These are phyloP conservation scores for Acanthosoma haemorrhoidale DNA, from an alignment of 2,888 invertebrate genomes.

Conservation along the genomic window DNA sequence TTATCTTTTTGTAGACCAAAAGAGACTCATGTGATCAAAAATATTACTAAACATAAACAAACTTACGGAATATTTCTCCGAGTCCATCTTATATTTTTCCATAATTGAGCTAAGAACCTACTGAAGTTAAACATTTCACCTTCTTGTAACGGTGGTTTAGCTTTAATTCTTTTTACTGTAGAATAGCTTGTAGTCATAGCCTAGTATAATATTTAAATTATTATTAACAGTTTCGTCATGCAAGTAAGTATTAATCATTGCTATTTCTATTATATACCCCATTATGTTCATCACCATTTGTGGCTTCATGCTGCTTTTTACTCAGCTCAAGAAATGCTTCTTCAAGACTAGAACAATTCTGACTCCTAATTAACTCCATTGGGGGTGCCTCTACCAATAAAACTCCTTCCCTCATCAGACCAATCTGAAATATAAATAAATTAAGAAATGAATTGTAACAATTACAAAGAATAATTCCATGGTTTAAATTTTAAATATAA, in stretches of 20 bases:
- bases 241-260: neutral
- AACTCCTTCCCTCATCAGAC: constrained; percentile 78
- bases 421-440: constrained; percentile 59
- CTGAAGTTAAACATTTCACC: constrained; percentile 32
- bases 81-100: constrained; percentile 42
- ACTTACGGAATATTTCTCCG: constrained; percentile 42
- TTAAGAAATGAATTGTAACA: neutral
- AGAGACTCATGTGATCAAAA: neutral
- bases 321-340: constrained; percentile 81
- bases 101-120: constrained; percentile 41
- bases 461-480: too few species aligned
- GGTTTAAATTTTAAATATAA: too few species aligned
- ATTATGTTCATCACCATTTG: neutral
- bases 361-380: constrained; percentile 59
- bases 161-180: constrained; percentile 9
- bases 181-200: too few species aligned
- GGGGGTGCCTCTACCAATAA: constrained; percentile 83
- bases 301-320: constrained; percentile 50
- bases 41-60: neutral
- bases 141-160: constrained; percentile 26
- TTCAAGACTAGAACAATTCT: constrained; percentile 70
- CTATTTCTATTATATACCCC: neutral
- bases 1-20: too few species aligned
- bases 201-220: too few species aligned
- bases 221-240: too few species aligned